Percentiles rank a stretch among this genome's conserved stretches.
Evolutionary conservation across 1,140 invertebrate genomes (phyloP).

Genomic region (Drosophila pseudoananassae): DNA sequence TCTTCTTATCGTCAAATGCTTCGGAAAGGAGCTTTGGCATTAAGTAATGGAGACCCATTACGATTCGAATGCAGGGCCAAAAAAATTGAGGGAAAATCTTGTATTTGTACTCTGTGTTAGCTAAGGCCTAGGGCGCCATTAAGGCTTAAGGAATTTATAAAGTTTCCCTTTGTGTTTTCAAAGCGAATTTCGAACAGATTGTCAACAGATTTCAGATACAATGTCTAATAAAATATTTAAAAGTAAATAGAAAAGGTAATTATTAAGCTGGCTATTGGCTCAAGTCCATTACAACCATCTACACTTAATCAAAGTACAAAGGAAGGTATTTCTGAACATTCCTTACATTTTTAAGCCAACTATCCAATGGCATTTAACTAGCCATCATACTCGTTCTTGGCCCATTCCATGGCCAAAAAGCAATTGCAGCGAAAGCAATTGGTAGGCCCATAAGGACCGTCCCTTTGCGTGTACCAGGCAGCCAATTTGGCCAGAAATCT

Average conservation of each 20-base stretch:
- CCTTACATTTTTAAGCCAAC: conserved; percentile 26
- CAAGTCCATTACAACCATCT: no score
- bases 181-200: neutral
- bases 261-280: no score
- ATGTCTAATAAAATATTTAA: no score
- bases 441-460: conserved; percentile 46
- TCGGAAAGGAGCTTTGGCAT: conserved; percentile 60
- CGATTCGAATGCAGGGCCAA: conserved; percentile 20
- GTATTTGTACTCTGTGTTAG: conserved; percentile 10
- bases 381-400: conserved; percentile 46
- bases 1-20: conserved; percentile 52
- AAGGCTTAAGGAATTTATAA: conserved; percentile 33
- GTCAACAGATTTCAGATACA: neutral
- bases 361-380: neutral
- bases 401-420: conserved; percentile 64
- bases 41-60: conserved; percentile 68
- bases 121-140: conserved; percentile 38
- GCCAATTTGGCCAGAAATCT: conserved; percentile 65
- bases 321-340: neutral
- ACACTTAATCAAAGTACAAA: no score
- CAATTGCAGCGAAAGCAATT: conserved; percentile 59
- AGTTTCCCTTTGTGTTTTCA: neutral
- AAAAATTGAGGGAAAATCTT: conserved; percentile 18
- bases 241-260: no score
- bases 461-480: conserved; percentile 66